Percentiles rank a stretch among this genome's conserved stretches.
These are phyloP conservation scores for Tetranychus cinnabarinus DNA, from an alignment of 1,140 invertebrate species.

Conservation along the genomic window DNA sequence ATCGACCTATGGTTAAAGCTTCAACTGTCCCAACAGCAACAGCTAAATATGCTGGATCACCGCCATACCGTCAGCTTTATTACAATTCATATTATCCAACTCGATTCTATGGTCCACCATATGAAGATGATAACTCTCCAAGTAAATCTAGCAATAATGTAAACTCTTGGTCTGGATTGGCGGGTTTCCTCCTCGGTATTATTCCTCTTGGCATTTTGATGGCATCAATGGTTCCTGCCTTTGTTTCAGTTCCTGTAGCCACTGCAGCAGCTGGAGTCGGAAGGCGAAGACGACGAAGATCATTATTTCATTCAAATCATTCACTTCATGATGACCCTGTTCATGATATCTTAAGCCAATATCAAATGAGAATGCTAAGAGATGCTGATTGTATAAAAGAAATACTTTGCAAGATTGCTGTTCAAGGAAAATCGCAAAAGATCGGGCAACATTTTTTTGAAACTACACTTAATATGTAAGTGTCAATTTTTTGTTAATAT, in stretches of 20 bases:
- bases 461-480: too few species aligned
- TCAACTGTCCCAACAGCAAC: background rate
- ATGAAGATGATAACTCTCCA: background rate
- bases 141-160: background rate
- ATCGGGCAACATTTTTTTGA: too few species aligned
- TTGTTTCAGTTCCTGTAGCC: background rate
- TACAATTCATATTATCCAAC: background rate
- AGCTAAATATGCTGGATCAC: background rate
- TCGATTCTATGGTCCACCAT: background rate
- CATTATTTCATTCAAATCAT: background rate
- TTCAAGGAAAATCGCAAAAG: too few species aligned
- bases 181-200: slow-evolving; percentile 3
- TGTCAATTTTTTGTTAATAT: too few species aligned
- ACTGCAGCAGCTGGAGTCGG: background rate
- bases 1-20: background rate
- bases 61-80: background rate
- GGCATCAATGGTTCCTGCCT: slow-evolving; percentile 3
- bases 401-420: too few species aligned
- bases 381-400: too few species aligned
- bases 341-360: too few species aligned
- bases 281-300: background rate
- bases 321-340: too few species aligned
- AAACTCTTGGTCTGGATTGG: background rate
- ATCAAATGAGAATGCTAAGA: too few species aligned
- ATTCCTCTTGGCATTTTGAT: slow-evolving; percentile 3